phyloP scores from a whole-genome alignment of 30 jellyfish, hydroid and myxozoan genomes.

The Pelagia noctiluca region DNA sequence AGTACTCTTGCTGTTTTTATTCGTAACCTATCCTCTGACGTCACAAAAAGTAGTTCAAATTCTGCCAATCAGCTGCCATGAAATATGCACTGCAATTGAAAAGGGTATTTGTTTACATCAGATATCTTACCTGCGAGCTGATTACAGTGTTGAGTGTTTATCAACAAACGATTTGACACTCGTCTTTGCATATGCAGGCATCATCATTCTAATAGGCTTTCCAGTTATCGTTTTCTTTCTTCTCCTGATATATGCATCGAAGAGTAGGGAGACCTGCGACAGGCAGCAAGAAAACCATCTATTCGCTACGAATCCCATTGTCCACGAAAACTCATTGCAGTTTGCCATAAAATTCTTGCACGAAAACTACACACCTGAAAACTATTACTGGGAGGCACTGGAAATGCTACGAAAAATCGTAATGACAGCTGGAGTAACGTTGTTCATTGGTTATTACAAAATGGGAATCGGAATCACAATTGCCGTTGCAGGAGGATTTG shows the following conservation, averaged over 20 bases:
- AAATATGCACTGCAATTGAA: neutral
- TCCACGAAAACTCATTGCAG: neutral
- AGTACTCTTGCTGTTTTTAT: neutral
- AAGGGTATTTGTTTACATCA: neutral
- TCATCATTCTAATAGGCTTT: slow-evolving; percentile 38
- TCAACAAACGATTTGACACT: neutral
- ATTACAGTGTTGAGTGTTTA: slow-evolving; percentile 35
- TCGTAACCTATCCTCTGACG: slow-evolving; percentile 45
- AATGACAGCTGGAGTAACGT: neutral
- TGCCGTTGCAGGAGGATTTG: no score
- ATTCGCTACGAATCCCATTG: neutral
- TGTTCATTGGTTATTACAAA: neutral
- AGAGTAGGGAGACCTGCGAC: neutral
- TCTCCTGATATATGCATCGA: neutral
- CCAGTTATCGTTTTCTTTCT: slow-evolving; percentile 40
- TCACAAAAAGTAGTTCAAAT: slow-evolving; percentile 12
- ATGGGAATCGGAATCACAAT: no score
- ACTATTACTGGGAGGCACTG: slow-evolving; percentile 23
- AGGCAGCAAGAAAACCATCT: neutral
- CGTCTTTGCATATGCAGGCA: slow-evolving; percentile 15
- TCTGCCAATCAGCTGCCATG: slow-evolving; percentile 29
- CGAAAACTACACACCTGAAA: slow-evolving; percentile 12
- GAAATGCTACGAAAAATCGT: slow-evolving; percentile 19
- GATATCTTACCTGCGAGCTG: slow-evolving; percentile 38
- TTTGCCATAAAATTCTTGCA: slow-evolving; percentile 8